These are phyloP conservation scores for Engraulis encrasicolus DNA, from an alignment of 2,113 vertebrate genomes.

Conservation along the genomic window DNA sequence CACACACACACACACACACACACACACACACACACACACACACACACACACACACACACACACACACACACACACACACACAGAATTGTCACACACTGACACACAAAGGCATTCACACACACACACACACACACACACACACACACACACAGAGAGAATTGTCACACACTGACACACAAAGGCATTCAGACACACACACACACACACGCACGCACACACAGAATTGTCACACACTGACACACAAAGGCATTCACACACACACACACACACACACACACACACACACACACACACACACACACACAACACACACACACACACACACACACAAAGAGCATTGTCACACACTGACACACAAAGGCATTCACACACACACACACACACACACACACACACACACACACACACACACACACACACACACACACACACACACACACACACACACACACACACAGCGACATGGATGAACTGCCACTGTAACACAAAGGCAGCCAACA, in stretches of 20 bases:
- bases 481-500: no score
- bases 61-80: neutral
- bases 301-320: no score
- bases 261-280: neutral
- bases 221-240: no score
- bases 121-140: neutral
- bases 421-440: neutral
- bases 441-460: no score
- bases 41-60: no score
- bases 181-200: neutral
- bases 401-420: neutral
- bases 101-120: neutral
- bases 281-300: no score
- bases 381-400: neutral
- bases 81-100: neutral
- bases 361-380: neutral
- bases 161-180: neutral
- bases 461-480: no score
- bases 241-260: neutral
- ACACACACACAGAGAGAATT: neutral
- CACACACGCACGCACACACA: no score
- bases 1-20: neutral
- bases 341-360: no score
- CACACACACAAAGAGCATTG: no score
- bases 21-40: neutral